Evolutionary conservation across 2,888 invertebrate species (phyloP), one percentile per base, ranked within the genome.

Genomic region (Helobdella robusta): DNA sequence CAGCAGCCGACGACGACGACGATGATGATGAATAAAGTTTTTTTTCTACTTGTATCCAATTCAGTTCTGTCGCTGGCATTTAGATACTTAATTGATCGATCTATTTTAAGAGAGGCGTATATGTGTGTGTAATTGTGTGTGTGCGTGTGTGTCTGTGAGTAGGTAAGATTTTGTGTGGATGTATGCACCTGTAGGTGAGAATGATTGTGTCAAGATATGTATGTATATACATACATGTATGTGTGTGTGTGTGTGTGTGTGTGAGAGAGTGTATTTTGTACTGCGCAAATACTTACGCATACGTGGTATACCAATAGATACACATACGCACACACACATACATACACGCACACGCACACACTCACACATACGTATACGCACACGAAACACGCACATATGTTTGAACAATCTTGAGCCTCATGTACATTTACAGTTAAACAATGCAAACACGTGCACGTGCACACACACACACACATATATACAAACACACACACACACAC

Each of bases 51-150:
- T 50, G 50, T 50, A 25, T 50, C 4, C 25, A 25, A 23, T 50
- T 50, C 50, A 50, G 25, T 25, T 50, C 50, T 40, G 50, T 18
- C n/a, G 6, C 25, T 50, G 25, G 25, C 15, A 15, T 40, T 11
- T 40, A 15, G 11, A 11, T 40, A 40, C 11, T 40, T 40, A n/a
- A 40, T 50, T 50, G 50, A 50, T 50, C 50, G 50, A 18, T 50
- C 50, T 5, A 8, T 50, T n/a, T 25, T 5, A 6, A 8, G n/a
- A 6, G 28, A 32, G 28, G 3, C 32, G 25, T 23, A 32, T 23
- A 5, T 54, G 54, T 25, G 54, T 54, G 54, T 54, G 23, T 25
- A n/a, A 30, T 28, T 25, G 25, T 54, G 54, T n/a, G 50, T 50
- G n/a, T n/a, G 20, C 5, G 6, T n/a, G 23, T n/a, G 50, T 50